A percentile compares a stretch with the other conserved stretches of the same genome.
phyloP scores from a whole-genome alignment of 2,113 vertebrate species.

The Cottus gobio region DNA sequence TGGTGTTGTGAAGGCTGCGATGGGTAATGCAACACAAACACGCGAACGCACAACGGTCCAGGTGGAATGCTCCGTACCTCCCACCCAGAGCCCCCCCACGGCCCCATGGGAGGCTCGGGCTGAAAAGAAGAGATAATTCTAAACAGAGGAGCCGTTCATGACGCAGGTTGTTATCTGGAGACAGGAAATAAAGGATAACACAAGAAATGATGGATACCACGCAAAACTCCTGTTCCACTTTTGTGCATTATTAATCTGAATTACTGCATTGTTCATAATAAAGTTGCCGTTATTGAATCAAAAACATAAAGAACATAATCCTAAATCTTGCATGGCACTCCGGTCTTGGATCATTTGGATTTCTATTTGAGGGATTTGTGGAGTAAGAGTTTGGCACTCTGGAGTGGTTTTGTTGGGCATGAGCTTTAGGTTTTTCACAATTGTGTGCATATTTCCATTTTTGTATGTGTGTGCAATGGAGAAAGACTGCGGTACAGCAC shows the following conservation, averaged over 20 bases:
- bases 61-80: constrained; percentile 69
- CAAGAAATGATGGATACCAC: background rate
- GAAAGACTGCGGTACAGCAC: no score
- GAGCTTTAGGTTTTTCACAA: background rate
- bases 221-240: background rate
- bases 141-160: constrained; percentile 30
- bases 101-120: constrained; percentile 38
- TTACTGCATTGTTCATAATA: background rate
- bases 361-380: background rate
- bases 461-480: background rate
- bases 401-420: background rate
- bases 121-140: constrained; percentile 52
- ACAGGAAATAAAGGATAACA: constrained; percentile 26
- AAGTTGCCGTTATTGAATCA: background rate
- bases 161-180: constrained; percentile 28
- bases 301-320: background rate
- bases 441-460: background rate
- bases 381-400: background rate
- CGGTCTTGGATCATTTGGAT: background rate
- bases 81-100: constrained; percentile 43
- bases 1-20: constrained; percentile 73
- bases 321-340: background rate
- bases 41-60: constrained; percentile 58
- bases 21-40: constrained; percentile 79
- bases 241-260: background rate